Evolutionary conservation across 2,113 vertebrate species (phyloP), one percentile per base, ranked within the genome.

Genomic region (Pycnonotus jocosus): DNA sequence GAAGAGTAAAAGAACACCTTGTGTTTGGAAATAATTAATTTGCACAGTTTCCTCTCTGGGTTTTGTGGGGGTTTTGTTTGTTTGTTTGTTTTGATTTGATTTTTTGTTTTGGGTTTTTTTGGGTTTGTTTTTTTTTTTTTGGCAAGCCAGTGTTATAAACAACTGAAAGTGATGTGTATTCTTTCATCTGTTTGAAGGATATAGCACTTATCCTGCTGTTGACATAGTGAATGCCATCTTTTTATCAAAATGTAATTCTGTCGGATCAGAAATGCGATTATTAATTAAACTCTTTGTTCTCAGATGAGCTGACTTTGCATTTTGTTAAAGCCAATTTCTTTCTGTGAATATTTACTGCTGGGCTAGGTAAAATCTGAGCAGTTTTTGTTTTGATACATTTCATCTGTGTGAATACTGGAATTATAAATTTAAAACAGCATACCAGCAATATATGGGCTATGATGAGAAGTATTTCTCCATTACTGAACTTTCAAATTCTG

Each of bases 361-460:
- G 95, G 92, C 89, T 94, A 90, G 87, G 53, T 86, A 92, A 96
- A 92, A 86, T 92, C 82, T 73, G 61, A 82, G 70, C 64, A 62
- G 72, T 83, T 97, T 96, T 94, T 90, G 60, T 86, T 95, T 90
- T 93, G 51, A 90, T 95, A 61, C 66, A 93, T 97, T 97, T 97
- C 87, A 95, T 96, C 70, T 40, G 6, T 86, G 76, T 96, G 95
- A 97, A 92, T 92, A 96, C 79, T 90, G 85, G 87, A 95, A 95
- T 93, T 92, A 86, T 15, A 88, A 90, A 86, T 87, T 66, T 76
- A 81, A 97, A 93, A 71, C 53, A 94, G 71, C 85, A 91, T 98
- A 97, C 97, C 98, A 98, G 97, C 98, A 98, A 97, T 94, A 97
- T 92, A 95, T 81, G 73, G 91, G 95, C 96, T 94, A 80, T 95